These are phyloP conservation scores for Caenorhabditis plicata DNA, from an alignment of 2,888 invertebrate species.

Conservation along the genomic window DNA sequence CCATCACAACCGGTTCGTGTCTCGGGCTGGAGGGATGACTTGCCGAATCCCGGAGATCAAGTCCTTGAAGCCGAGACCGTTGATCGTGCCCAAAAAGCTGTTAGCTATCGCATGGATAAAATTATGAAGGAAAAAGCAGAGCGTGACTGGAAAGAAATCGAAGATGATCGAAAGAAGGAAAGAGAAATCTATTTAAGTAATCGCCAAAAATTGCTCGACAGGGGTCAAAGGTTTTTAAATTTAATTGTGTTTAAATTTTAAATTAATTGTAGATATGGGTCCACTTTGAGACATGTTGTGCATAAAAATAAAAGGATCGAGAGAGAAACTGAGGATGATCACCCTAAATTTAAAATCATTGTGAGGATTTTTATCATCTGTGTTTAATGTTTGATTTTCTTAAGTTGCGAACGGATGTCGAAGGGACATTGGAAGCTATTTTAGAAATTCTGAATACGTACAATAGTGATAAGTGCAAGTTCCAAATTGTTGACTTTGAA, in stretches of 20 bases:
- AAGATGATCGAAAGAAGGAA: constrained; percentile 46
- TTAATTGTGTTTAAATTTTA: neutral
- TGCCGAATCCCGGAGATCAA: constrained; percentile 85
- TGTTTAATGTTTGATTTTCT: constrained; percentile 2
- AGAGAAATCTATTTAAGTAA: constrained; percentile 57
- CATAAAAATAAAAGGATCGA: constrained; percentile 47
- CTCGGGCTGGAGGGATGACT: constrained; percentile 79
- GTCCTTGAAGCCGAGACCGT: constrained; percentile 82
- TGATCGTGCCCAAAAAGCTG: constrained; percentile 73
- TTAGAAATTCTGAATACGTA: constrained; percentile 87
- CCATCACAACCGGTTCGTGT: constrained; percentile 56
- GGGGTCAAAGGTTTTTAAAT: constrained; percentile 18
- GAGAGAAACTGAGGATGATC: constrained; percentile 35
- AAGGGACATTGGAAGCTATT: constrained; percentile 93
- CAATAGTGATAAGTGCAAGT: constrained; percentile 71
- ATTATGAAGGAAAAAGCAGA: constrained; percentile 73
- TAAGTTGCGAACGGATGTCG: constrained; percentile 77
- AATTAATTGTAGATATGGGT: constrained; percentile 39
- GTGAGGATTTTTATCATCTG: constrained; percentile 17
- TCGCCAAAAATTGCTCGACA: constrained; percentile 44
- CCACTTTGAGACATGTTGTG: constrained; percentile 40
- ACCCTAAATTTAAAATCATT: constrained; percentile 44
- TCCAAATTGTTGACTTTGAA: constrained; percentile 85
- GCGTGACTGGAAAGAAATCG: constrained; percentile 52
- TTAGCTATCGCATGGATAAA: constrained; percentile 74